Percentiles rank a stretch among this genome's conserved stretches.
Evolutionary conservation across 2,888 invertebrate species (phyloP).

Genomic region (Selenia dentaria): DNA sequence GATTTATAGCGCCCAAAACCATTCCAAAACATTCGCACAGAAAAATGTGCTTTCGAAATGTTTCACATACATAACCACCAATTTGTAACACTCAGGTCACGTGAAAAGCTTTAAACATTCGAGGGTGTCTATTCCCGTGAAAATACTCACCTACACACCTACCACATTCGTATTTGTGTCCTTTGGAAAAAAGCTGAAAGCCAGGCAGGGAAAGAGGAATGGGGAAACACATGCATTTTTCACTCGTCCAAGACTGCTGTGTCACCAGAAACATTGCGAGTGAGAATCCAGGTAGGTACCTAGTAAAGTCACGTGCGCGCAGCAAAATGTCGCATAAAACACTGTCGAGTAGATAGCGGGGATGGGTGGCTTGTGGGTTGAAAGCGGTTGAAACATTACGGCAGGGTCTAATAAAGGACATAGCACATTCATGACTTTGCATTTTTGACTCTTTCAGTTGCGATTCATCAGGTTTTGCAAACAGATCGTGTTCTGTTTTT

Average conservation of each 20-base stretch:
- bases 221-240: slow-evolving; percentile 52
- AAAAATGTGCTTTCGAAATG: slow-evolving; percentile 16
- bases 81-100: slow-evolving; percentile 21
- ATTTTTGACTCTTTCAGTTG: slow-evolving; percentile 19
- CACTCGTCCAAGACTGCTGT: slow-evolving; percentile 41
- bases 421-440: slow-evolving; percentile 29
- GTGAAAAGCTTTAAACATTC: slow-evolving; percentile 25
- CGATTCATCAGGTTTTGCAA: no score
- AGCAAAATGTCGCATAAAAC: slow-evolving; percentile 36
- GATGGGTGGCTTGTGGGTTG: slow-evolving; percentile 23
- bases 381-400: slow-evolving; percentile 29
- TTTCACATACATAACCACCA: slow-evolving; percentile 22
- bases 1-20: not conserved
- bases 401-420: slow-evolving; percentile 30
- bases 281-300: slow-evolving; percentile 28
- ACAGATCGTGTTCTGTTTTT: no score
- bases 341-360: slow-evolving; percentile 25
- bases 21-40: not conserved
- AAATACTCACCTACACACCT: slow-evolving; percentile 34
- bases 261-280: slow-evolving; percentile 41
- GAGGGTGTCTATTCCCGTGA: slow-evolving; percentile 25
- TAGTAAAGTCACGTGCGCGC: slow-evolving; percentile 42
- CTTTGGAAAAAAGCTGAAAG: slow-evolving; percentile 44
- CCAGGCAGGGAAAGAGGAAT: slow-evolving; percentile 49
- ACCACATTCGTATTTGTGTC: slow-evolving; percentile 32